These are phyloP conservation scores for Ptyas mucosa DNA, from an alignment of 2,113 vertebrate species.

Conservation along the genomic window DNA sequence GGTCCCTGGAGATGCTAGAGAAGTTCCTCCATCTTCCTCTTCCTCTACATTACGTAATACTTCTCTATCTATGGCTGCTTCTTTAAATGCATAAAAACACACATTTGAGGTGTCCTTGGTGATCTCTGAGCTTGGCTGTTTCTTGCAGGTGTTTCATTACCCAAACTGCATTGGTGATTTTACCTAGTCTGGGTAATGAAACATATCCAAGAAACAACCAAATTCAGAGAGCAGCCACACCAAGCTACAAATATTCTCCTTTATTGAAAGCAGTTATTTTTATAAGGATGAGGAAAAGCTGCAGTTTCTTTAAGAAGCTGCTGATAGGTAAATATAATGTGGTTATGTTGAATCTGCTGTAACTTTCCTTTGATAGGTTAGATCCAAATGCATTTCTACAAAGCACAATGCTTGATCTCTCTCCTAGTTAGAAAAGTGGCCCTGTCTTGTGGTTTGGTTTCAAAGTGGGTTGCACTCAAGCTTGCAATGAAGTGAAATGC, in stretches of 20 bases:
- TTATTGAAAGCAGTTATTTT: neutral
- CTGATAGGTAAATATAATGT: neutral
- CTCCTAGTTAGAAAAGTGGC: neutral
- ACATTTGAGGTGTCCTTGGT: neutral
- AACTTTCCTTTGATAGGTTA: neutral
- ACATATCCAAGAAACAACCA: neutral
- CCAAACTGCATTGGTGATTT: neutral
- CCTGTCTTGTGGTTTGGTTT: neutral
- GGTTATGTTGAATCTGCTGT: neutral
- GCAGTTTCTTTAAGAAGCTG: neutral
- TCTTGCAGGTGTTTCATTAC: neutral
- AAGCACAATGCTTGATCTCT: neutral
- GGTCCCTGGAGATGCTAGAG: neutral
- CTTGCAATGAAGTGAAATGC: neutral
- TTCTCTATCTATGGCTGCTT: neutral
- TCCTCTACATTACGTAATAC: neutral
- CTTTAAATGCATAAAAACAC: neutral
- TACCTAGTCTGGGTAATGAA: neutral
- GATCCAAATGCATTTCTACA: neutral
- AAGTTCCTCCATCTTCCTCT: neutral
- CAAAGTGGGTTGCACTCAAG: neutral
- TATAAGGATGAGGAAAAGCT: neutral
- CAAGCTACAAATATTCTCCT: neutral
- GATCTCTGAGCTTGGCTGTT: neutral
- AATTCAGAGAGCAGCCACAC: neutral